Evolutionary conservation across 2,797 vertebrate species (phyloP).

Genomic region (Dryobates pubescens): DNA sequence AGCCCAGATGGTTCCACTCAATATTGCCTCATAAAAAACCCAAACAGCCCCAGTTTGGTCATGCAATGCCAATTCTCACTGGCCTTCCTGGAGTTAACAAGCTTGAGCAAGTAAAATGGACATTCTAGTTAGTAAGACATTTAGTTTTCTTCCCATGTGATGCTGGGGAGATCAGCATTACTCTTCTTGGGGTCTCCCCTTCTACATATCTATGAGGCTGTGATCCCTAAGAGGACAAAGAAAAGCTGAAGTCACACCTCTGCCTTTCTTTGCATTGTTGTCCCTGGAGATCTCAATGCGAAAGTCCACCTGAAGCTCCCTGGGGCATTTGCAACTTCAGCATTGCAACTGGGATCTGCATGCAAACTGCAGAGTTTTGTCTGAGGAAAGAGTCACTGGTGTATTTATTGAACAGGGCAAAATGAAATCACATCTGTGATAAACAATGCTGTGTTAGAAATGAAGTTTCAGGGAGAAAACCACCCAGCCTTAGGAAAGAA

Average conservation of each 20-base stretch:
- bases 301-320: not conserved
- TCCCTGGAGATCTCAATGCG: not conserved
- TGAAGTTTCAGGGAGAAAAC: not conserved
- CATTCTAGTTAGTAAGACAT: not conserved
- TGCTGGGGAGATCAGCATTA: not conserved
- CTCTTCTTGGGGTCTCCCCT: not conserved
- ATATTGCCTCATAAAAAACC: not conserved
- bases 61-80: not conserved
- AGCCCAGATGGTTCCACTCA: conserved; percentile 38
- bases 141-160: not conserved
- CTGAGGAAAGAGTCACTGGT: not conserved
- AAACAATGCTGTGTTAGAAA: not conserved
- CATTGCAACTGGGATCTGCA: fast-evolving
- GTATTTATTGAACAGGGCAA: not conserved
- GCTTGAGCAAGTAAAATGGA: not conserved
- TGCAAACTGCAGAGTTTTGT: not conserved
- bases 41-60: not conserved
- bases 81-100: not conserved
- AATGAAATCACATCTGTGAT: not conserved
- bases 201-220: not conserved
- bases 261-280: not conserved
- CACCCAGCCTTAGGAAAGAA: not conserved
- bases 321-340: not conserved
- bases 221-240: not conserved
- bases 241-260: not conserved